Percentiles rank a stretch among this genome's conserved stretches.
Conservation (phyloP, 2,888 invertebrate genomes). For the Pilophorus perplexus region DNA sequence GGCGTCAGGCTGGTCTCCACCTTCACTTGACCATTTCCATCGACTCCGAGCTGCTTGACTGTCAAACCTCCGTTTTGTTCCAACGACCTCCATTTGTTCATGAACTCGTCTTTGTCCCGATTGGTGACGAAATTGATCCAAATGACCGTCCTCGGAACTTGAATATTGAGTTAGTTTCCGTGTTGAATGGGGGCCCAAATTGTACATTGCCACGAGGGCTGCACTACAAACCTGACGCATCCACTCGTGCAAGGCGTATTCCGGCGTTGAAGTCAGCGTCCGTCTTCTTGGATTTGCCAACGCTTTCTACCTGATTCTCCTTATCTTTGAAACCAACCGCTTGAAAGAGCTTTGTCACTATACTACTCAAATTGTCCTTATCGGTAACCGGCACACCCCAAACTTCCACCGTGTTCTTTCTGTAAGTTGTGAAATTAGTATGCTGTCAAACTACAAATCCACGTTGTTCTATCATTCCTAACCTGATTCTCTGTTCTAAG, state of each 20-base stretch:
- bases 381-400: constrained; percentile 11
- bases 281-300: neutral
- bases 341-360: neutral
- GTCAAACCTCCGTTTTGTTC: constrained; percentile 9
- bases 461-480: neutral
- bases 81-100: constrained; percentile 9
- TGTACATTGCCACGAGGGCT: too few species aligned
- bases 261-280: constrained; percentile 6
- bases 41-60: constrained; percentile 4
- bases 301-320: neutral
- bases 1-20: constrained; percentile 14
- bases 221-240: neutral
- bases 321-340: neutral
- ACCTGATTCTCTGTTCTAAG: constrained; percentile 21
- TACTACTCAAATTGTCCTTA: neutral
- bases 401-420: constrained; percentile 14
- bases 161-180: neutral
- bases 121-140: constrained; percentile 19
- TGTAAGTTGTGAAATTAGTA: neutral
- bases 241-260: neutral
- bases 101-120: constrained; percentile 12
- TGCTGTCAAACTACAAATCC: neutral
- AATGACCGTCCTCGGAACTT: constrained; percentile 9
- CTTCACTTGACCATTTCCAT: neutral
- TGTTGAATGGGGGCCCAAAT: neutral